phyloP scores from a whole-genome alignment of 2,797 vertebrate genomes.

The Cuculus canorus region DNA sequence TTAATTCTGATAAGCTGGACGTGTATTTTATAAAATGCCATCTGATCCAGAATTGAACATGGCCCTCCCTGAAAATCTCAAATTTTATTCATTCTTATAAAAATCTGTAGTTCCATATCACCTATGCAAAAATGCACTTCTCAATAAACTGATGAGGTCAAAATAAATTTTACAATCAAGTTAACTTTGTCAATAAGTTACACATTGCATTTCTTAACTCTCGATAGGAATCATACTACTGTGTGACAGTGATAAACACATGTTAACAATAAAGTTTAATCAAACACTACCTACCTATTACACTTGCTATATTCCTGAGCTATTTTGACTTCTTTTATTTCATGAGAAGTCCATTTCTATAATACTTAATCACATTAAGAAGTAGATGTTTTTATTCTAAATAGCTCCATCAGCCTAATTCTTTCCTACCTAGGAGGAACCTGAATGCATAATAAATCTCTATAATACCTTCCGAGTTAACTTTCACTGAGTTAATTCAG shows the following conservation, averaged over 20 bases:
- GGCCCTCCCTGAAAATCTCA: constrained; percentile 1
- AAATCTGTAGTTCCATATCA: not conserved
- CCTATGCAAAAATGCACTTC: not conserved
- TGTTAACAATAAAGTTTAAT: not conserved
- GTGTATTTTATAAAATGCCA: not conserved
- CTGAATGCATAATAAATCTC: not conserved
- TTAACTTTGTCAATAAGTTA: not conserved
- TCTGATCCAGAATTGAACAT: constrained; percentile 4
- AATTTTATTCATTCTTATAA: not conserved
- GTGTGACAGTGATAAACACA: not conserved
- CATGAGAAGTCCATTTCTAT: not conserved
- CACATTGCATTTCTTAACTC: not conserved
- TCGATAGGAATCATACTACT: not conserved
- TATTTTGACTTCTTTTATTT: not conserved
- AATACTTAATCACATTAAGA: not conserved
- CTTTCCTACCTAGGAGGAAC: not conserved
- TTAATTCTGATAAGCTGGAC: not conserved
- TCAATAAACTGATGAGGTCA: not conserved
- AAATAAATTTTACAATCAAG: not conserved
- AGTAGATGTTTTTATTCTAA: not conserved
- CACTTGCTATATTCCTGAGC: not conserved
- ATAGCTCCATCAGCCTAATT: not conserved
- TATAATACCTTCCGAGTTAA: not conserved
- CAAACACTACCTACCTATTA: not conserved
- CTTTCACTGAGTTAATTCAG: not conserved